phyloP scores from a whole-genome alignment of 2,113 vertebrate species.

The Otus sunia region DNA sequence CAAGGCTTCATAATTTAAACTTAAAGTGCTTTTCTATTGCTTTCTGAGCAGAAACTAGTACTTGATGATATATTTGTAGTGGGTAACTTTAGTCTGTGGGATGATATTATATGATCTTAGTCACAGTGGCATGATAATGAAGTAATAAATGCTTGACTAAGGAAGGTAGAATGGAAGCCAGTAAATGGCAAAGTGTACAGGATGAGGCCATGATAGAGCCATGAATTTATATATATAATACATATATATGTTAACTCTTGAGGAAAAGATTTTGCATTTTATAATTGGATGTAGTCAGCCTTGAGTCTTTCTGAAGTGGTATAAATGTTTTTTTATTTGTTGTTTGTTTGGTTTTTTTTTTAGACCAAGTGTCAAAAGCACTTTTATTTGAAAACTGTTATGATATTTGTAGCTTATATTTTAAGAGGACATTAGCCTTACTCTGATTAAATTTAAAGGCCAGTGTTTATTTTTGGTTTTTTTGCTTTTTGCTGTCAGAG shows the following conservation, averaged over 20 bases:
- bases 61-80: conserved; percentile 41
- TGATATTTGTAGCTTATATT: conserved; percentile 65
- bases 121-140: conserved; percentile 43
- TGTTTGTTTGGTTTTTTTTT: background rate
- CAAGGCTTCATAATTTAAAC: conserved; percentile 45
- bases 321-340: conserved; percentile 47
- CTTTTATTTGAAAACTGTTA: conserved; percentile 71
- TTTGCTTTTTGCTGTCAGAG: conserved; percentile 65
- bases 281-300: conserved; percentile 71
- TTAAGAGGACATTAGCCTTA: conserved; percentile 72
- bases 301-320: conserved; percentile 64
- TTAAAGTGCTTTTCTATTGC: conserved; percentile 65
- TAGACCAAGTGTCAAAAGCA: conserved; percentile 72
- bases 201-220: conserved; percentile 64
- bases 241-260: conserved; percentile 71
- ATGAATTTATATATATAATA: conserved; percentile 73
- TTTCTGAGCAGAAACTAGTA: conserved; percentile 63
- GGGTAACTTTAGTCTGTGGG: conserved; percentile 46
- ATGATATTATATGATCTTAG: conserved; percentile 56
- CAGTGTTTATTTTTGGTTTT: conserved; percentile 56
- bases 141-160: conserved; percentile 55
- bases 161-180: conserved; percentile 54
- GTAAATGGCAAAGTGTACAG: conserved; percentile 58
- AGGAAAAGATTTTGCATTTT: conserved; percentile 71
- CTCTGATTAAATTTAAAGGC: conserved; percentile 57